phyloP scores from a whole-genome alignment of 2,113 vertebrate species.

The Rhinolophus sinicus region DNA sequence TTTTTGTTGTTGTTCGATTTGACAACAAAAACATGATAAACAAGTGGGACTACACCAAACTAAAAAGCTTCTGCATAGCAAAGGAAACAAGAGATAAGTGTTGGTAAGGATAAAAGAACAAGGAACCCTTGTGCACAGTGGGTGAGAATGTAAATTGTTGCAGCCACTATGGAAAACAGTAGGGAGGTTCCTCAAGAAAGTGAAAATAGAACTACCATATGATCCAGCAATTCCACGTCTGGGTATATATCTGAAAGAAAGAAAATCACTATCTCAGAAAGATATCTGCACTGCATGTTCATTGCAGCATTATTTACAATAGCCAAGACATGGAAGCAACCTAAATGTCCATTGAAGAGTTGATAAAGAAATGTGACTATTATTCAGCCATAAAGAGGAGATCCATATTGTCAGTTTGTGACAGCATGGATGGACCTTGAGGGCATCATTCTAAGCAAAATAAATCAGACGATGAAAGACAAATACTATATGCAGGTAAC shows the following conservation, averaged over 20 bases:
- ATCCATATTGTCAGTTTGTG: neutral
- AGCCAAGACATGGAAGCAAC: neutral
- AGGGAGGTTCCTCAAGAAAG: neutral
- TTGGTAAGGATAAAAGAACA: neutral
- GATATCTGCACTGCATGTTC: neutral
- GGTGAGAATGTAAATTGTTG: neutral
- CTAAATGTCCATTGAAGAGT: neutral
- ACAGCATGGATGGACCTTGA: neutral
- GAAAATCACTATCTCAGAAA: neutral
- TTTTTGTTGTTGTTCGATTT: too few relatives aligned
- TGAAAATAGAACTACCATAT: neutral
- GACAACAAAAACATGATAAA: neutral
- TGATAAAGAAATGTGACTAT: neutral
- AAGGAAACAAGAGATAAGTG: neutral
- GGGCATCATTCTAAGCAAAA: neutral
- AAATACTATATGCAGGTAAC: neutral
- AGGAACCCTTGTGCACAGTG: neutral
- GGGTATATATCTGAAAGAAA: neutral
- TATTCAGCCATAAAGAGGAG: neutral
- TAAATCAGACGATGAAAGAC: neutral
- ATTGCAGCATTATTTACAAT: neutral
- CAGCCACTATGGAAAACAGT: neutral
- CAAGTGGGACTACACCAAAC: neutral
- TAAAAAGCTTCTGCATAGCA: neutral
- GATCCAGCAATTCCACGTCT: neutral